Conservation (phyloP, 2,113 vertebrate genomes). For the Mus musculus region GRCm39 chrX:106703001-106703500, state of each 20-base stretch:
- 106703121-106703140: not conserved
- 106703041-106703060: not conserved
- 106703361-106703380: not conserved
- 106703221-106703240: not conserved
- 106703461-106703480: not conserved
- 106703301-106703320: not conserved
- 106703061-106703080: not conserved
- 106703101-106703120: not conserved
- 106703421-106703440: not conserved
- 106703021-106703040: not conserved
- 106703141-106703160: not conserved
- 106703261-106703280: not conserved
- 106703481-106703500: not conserved
- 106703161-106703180: slow-evolving; percentile 1
- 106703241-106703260: not conserved
- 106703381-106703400: not conserved
- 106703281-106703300: slow-evolving; percentile 1
- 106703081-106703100: not conserved
- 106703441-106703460: not conserved
- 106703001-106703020: slow-evolving; percentile 16
- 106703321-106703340: not conserved
- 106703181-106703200: not conserved
- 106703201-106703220: slow-evolving; percentile 37
- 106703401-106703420: not conserved
- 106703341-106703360: not conserved